Percentiles rank a stretch among this genome's conserved stretches.
phyloP scores from a whole-genome alignment of 2,888 invertebrate genomes.

The Omphaloscelis lunosa region DNA sequence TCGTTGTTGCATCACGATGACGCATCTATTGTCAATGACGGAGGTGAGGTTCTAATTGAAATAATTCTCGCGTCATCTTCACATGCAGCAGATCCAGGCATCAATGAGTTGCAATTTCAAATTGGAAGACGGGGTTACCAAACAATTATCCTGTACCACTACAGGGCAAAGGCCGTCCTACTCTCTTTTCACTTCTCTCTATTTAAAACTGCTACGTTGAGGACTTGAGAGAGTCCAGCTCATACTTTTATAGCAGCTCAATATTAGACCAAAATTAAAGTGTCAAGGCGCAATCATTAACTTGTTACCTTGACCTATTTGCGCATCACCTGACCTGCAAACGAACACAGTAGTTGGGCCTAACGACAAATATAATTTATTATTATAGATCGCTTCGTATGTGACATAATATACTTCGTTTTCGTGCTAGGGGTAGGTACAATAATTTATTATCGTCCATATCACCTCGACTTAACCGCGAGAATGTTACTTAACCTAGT shows the following conservation, averaged over 20 bases:
- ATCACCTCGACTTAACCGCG: not conserved
- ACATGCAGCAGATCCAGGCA: not conserved
- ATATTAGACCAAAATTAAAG: not conserved
- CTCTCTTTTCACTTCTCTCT: not conserved
- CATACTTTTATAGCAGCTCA: not conserved
- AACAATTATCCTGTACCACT: not conserved
- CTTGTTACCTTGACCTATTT: not conserved
- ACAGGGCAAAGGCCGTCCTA: not conserved
- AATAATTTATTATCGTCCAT: not conserved
- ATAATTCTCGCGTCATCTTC: slow-evolving; percentile 19
- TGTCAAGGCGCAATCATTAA: not conserved
- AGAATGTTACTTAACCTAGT: slow-evolving; percentile 6
- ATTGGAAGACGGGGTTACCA: not conserved
- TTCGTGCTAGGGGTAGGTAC: not conserved
- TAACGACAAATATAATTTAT: slow-evolving; percentile 9
- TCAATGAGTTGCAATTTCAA: not conserved
- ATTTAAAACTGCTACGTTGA: not conserved
- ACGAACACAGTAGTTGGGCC: not conserved
- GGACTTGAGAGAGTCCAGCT: not conserved
- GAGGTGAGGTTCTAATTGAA: slow-evolving; percentile 27
- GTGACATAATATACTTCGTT: not conserved
- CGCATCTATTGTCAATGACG: slow-evolving; percentile 28
- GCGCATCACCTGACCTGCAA: not conserved
- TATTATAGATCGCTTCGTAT: not conserved
- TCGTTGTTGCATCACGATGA: slow-evolving; percentile 40